Evolutionary conservation across 2,797 vertebrate genomes (phyloP).

Genomic region (Benthosema pterotum): DNA sequence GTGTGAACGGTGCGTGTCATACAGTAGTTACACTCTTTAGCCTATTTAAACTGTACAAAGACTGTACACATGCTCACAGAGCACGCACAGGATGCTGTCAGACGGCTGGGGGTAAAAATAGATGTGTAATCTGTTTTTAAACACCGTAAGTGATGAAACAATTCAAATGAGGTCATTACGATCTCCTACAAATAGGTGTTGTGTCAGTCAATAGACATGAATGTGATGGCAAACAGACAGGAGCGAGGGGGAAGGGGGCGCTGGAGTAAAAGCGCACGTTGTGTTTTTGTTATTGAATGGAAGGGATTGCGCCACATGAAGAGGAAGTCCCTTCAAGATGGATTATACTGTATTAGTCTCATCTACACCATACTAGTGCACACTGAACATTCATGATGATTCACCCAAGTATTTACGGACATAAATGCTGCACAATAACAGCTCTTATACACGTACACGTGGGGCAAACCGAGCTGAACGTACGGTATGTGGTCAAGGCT

Average conservation of each 20-base stretch:
- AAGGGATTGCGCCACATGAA: slow-evolving; percentile 50
- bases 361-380: slow-evolving; percentile 27
- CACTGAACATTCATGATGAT: slow-evolving; percentile 15
- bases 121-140: too few species aligned
- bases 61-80: too few species aligned
- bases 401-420: slow-evolving; percentile 30
- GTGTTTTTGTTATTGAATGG: slow-evolving; percentile 43
- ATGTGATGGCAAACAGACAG: slow-evolving; percentile 55
- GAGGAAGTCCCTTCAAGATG: slow-evolving; percentile 46
- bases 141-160: too few species aligned
- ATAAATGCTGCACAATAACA: slow-evolving; percentile 34
- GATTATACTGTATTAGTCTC: slow-evolving; percentile 51
- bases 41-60: background rate
- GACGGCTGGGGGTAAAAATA: too few species aligned
- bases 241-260: slow-evolving; percentile 33
- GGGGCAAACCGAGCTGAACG: slow-evolving; percentile 8
- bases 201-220: slow-evolving; percentile 24
- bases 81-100: too few species aligned
- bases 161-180: too few species aligned
- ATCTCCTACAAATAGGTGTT: background rate
- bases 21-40: background rate
- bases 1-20: slow-evolving; percentile 54
- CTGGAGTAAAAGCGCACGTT: slow-evolving; percentile 35
- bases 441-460: slow-evolving; percentile 26
- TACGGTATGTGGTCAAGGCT: slow-evolving; percentile 25